Percentiles rank a stretch among this genome's conserved stretches.
Conservation (phyloP, 2,888 invertebrate species). For the Cantharis rufa region DNA sequence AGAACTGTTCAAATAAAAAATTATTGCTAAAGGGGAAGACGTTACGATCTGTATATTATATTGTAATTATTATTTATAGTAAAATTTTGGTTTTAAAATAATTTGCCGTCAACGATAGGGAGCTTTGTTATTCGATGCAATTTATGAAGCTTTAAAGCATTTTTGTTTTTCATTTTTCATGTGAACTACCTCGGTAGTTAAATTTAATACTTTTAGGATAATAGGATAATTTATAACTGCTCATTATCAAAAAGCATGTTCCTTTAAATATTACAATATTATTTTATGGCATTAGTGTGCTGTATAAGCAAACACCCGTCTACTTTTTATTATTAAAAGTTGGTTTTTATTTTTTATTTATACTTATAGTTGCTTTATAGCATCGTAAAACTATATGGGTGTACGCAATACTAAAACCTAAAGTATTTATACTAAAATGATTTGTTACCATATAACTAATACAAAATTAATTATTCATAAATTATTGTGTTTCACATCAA, state of each 20-base stretch:
- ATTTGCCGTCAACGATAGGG: background rate
- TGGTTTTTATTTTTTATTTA: constrained; percentile 16
- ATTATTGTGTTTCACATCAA: background rate
- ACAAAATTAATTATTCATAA: background rate
- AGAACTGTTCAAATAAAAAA: background rate
- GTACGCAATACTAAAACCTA: constrained; percentile 3
- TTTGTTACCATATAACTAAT: background rate
- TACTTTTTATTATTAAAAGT: constrained; percentile 11
- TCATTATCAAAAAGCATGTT: constrained; percentile 2
- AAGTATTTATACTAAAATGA: background rate
- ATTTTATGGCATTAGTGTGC: constrained; percentile 2
- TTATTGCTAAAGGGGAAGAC: background rate
- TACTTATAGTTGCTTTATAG: constrained; percentile 12
- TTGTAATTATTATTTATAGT: background rate
- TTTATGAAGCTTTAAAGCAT: background rate
- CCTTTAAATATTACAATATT: constrained; percentile 5
- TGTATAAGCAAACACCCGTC: constrained; percentile 9
- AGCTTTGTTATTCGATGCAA: background rate
- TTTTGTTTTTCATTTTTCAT: background rate
- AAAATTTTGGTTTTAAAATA: background rate
- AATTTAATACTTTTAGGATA: background rate
- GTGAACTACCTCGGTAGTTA: background rate
- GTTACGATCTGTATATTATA: background rate
- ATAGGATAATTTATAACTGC: constrained; percentile 1
- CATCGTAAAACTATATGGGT: constrained; percentile 8